Evolutionary conservation across 2,888 invertebrate genomes (phyloP), one percentile per base, ranked within the genome.

Genomic region (Lymantria dispar): DNA sequence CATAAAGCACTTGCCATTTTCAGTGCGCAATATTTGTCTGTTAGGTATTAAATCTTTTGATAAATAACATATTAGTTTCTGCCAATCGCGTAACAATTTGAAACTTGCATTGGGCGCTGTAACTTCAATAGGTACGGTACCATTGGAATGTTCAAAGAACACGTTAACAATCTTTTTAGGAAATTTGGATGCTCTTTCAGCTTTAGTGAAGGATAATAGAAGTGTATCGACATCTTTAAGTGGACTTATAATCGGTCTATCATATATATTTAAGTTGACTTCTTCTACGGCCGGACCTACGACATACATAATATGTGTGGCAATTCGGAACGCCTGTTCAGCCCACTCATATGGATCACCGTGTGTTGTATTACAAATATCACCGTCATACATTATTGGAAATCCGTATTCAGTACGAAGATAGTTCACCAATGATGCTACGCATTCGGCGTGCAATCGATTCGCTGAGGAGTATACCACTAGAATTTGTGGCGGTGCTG

Each of bases 331-430:
- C 0, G 87, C 82, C 31, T 87, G 86, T 1, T 79, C 73, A 0
- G 87, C 87, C 91, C 91, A 91, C 1, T 81, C 68, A 67, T 75
- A 84, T 0, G 91, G 91, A 51, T 91, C 87, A 0, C 79, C 78
- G 52, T 87, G 87, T 0, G 80, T 56, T 0, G 88, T 85, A 12
- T 53, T 42, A 0, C 80, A 68, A 8, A 90, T 85, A 38, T 91
- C 91, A 0, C 81, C 84, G 42, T 90, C 90, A 52, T 74, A 86
- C 78, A 85, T 78, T 0, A 91, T 62, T 12, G 85, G 82, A 36
- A 89, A 78, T 1, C 89, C 87, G 64, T 80, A 90, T 45, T 89
- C 88, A 0, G 76, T 70, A 1, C 89, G 82, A 0, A 89, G 75
- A 56, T 85, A 89, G 0, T 60, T 68, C 1, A 88, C 83, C 58